Conservation (phyloP, 2,113 vertebrate species). For the Progne subis region DNA sequence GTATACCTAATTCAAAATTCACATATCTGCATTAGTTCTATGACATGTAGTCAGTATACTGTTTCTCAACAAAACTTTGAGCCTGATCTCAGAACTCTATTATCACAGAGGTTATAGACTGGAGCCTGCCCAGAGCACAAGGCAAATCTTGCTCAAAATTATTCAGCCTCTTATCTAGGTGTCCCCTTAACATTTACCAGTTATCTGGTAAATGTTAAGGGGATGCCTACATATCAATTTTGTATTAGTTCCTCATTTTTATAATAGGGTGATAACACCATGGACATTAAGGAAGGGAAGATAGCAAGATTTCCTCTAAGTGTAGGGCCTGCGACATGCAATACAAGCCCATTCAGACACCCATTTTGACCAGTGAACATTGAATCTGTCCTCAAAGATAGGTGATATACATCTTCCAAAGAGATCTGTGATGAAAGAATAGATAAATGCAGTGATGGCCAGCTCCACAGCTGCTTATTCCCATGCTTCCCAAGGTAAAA, state of each 20-base stretch:
- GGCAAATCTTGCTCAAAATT: background rate
- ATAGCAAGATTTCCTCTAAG: background rate
- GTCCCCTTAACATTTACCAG: background rate
- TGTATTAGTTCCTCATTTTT: background rate
- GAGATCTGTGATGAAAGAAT: background rate
- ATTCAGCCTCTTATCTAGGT: background rate
- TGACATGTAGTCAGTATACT: background rate
- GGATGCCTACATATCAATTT: rapidly evolving
- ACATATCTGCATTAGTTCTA: background rate
- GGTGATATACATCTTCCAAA: background rate
- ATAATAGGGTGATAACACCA: background rate
- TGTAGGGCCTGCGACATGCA: background rate
- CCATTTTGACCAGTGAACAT: background rate
- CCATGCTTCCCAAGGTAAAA: background rate
- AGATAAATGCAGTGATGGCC: background rate
- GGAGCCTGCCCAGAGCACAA: background rate
- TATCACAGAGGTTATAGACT: background rate
- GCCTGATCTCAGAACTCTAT: background rate
- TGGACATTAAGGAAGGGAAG: background rate
- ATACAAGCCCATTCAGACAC: background rate
- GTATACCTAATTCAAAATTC: background rate
- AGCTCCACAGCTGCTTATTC: background rate
- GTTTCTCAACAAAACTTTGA: background rate
- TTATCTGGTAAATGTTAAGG: background rate
- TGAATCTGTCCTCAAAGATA: background rate